Conservation (phyloP, 1,140 invertebrate genomes). For the Magallana angulata region DNA sequence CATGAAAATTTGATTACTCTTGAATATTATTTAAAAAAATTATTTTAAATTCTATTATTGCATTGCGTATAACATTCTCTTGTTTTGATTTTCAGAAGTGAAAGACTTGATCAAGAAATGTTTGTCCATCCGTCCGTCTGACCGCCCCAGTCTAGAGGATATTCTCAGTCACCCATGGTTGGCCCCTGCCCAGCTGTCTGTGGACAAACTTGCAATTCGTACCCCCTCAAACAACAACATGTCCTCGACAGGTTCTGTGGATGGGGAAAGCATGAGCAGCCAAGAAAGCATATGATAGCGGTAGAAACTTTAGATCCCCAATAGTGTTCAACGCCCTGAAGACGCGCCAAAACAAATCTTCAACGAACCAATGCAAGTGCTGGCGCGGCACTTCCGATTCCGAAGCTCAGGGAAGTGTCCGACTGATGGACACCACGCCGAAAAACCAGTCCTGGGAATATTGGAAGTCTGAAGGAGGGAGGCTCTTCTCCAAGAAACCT, state of each 20-base stretch:
- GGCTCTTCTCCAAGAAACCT: not conserved
- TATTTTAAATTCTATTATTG: not conserved
- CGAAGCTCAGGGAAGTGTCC: not conserved
- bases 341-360: not conserved
- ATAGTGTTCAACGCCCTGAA: not conserved
- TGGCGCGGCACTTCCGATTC: not conserved
- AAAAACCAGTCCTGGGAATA: not conserved
- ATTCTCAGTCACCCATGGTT: slow-evolving; percentile 84
- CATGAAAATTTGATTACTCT: not conserved
- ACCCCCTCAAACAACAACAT: slow-evolving; percentile 55
- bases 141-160: slow-evolving; percentile 82
- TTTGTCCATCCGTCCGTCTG: slow-evolving; percentile 81
- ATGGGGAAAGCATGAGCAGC: slow-evolving; percentile 68
- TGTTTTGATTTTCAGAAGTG: slow-evolving; percentile 81
- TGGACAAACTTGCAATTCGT: slow-evolving; percentile 57
- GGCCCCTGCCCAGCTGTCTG: slow-evolving; percentile 58
- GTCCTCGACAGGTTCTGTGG: slow-evolving; percentile 61
- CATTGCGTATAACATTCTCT: slow-evolving; percentile 57
- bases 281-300: slow-evolving; percentile 70
- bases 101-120: slow-evolving; percentile 84
- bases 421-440: not conserved
- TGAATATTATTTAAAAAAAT: not conserved
- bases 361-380: slow-evolving; percentile 18
- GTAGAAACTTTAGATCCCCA: not conserved
- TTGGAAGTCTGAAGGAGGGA: not conserved